Evolutionary conservation across 2,888 invertebrate species (phyloP), one percentile per base, ranked within the genome.

Genomic region (Philereme vetulata): DNA sequence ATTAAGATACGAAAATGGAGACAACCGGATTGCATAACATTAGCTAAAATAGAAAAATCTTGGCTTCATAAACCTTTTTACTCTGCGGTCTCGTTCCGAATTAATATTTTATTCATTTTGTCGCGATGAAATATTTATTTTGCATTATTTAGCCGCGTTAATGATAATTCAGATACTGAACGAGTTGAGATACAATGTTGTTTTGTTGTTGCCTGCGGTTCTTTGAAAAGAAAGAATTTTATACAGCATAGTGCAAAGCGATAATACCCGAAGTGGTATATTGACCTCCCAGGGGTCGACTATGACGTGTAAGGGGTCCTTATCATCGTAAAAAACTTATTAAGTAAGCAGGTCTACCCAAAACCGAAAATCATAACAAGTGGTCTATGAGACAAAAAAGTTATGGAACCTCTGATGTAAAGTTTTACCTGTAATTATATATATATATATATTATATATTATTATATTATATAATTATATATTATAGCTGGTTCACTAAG

Each of bases 21-120:
- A 73, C 76, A 63, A 56, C 65, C 62, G 64, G 58, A 67, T 70
- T 65, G 75, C 68, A 73, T 77, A 68, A 70, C 68, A 65, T 75
- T 72, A 70, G 67, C 68, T 69, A 58, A 67, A 72, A 74, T 68
- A 69, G 66, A 70, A 71, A 70, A 67, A 60, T 66, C 57, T 64
- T 61, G 61, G 61, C 62, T 67, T 65, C 32, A 52, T 54, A 56
- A 66, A 62, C 53, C 53, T 44, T 60, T 60, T 57, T 57, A 51
- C 51, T 51, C 51, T 33, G 57, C 57, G 48, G 54, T 54, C 51
- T 54, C 62, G 54, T 57, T 62, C 58, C 51, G 53, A 54, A 55
- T 62, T 62, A 62, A 62, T 57, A 62, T 58, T 57, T 62, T 58
- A 62, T 62, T 58, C 57, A 62, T 62, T 62, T 54, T 58, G 47